Percentiles rank a stretch among this genome's conserved stretches.
Conservation (phyloP, 2,888 invertebrate species). For the Pristionchus entomophagus region DNA sequence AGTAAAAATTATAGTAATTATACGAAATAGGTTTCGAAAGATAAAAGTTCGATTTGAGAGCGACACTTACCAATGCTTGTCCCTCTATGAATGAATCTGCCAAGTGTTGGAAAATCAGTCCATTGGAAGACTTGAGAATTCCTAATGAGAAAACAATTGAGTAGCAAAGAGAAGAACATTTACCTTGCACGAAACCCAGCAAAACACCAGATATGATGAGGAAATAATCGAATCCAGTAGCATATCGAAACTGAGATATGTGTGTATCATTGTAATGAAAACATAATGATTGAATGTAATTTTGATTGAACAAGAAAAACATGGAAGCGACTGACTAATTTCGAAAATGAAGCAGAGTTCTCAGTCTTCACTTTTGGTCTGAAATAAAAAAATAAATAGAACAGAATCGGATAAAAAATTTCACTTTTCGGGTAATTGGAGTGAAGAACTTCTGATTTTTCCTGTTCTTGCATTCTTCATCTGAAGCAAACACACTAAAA, state of each 20-base stretch:
- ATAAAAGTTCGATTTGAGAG: not conserved
- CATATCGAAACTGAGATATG: conserved; percentile 56
- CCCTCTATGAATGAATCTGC: conserved; percentile 57
- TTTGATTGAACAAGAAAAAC: not conserved
- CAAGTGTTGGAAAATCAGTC: conserved; percentile 51
- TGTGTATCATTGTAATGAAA: not conserved
- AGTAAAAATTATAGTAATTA: too few species aligned
- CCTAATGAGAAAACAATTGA: not conserved
- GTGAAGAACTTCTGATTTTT: not conserved
- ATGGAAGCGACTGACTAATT: conserved; percentile 13
- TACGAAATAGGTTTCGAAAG: too few species aligned
- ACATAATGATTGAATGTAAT: not conserved
- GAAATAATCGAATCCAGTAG: conserved; percentile 51
- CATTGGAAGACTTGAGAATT: conserved; percentile 39
- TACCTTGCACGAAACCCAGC: conserved; percentile 51
- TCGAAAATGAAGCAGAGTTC: not conserved
- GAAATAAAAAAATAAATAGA: not conserved
- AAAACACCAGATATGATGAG: conserved; percentile 49
- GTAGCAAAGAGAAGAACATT: conserved; percentile 5
- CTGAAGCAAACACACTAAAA: too few species aligned
- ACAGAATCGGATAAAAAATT: too few species aligned
- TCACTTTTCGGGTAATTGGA: conserved; percentile 22
- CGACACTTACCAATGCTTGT: conserved; percentile 45
- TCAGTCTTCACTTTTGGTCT: not conserved
- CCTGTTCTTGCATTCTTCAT: not conserved